These are phyloP conservation scores for Podarcis cretensis DNA, from an alignment of 2,113 vertebrate genomes.

Conservation along the genomic window DNA sequence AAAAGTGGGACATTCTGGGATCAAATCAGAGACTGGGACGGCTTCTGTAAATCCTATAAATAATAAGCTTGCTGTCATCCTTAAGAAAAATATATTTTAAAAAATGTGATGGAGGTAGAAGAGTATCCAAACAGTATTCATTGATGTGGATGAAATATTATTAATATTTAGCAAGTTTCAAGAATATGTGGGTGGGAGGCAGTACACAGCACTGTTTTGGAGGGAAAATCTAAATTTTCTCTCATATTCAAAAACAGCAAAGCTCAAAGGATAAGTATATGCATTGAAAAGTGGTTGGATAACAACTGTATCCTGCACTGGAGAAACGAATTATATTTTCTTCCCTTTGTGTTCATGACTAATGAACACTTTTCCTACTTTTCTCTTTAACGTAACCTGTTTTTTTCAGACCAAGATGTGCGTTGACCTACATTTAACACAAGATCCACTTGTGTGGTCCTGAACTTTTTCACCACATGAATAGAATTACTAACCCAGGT, in stretches of 20 bases:
- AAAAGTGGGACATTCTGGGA: too few species aligned
- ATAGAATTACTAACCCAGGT: neutral
- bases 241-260: neutral
- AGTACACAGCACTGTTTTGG: neutral
- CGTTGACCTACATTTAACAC: neutral
- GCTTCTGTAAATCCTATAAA: too few species aligned
- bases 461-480: neutral
- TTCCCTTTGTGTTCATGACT: neutral
- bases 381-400: neutral
- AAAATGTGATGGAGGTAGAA: neutral
- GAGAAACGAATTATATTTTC: neutral
- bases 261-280: neutral
- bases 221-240: neutral
- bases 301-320: neutral
- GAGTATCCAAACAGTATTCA: neutral
- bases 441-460: constrained; percentile 7
- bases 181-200: neutral
- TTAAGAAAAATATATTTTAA: neutral
- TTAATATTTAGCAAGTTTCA: too few species aligned
- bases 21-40: too few species aligned
- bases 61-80: neutral
- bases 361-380: neutral
- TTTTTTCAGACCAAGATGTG: neutral
- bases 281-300: neutral
- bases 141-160: neutral